Conservation (phyloP, 1,140 invertebrate species). For the Spodoptera frugiperda region DNA sequence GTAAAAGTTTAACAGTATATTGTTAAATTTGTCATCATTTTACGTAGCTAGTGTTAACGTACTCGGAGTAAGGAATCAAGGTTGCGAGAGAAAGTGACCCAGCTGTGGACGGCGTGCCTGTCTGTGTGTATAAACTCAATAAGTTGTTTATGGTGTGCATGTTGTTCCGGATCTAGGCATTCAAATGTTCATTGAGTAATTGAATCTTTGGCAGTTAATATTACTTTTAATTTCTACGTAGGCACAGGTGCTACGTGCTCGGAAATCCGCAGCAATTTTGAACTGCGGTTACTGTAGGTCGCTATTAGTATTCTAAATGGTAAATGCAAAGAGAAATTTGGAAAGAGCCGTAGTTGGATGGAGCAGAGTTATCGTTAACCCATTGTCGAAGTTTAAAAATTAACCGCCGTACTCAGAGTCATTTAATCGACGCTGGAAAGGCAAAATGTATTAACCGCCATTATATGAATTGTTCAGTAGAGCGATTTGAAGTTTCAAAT, state of each 20-base stretch:
- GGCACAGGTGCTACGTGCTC: background rate
- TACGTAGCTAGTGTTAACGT: constrained; percentile 68
- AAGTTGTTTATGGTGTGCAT: constrained; percentile 54
- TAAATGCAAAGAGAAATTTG: constrained; percentile 35
- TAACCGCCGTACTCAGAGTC: too few relatives aligned
- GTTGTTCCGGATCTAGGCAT: constrained; percentile 44
- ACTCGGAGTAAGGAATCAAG: constrained; percentile 80
- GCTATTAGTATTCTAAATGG: constrained; percentile 40
- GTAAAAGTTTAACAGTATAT: constrained; percentile 74
- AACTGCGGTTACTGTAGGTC: constrained; percentile 11
- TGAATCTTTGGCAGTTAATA: background rate
- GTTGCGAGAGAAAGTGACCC: constrained; percentile 82
- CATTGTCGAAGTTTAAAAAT: background rate
- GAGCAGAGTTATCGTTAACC: background rate
- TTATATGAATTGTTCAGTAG: too few relatives aligned
- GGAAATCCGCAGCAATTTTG: background rate
- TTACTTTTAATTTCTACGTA: constrained; percentile 19
- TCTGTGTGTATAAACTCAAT: constrained; percentile 50
- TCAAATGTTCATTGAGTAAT: constrained; percentile 31
- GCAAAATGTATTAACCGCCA: too few relatives aligned
- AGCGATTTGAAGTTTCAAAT: too few relatives aligned
- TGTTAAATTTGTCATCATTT: constrained; percentile 74
- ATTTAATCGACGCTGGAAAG: too few relatives aligned
- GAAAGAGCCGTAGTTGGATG: constrained; percentile 21
- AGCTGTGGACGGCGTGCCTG: constrained; percentile 57